These are phyloP conservation scores for Diplogasteroides magnus DNA, from an alignment of 1,140 invertebrate genomes.

Conservation along the genomic window DNA sequence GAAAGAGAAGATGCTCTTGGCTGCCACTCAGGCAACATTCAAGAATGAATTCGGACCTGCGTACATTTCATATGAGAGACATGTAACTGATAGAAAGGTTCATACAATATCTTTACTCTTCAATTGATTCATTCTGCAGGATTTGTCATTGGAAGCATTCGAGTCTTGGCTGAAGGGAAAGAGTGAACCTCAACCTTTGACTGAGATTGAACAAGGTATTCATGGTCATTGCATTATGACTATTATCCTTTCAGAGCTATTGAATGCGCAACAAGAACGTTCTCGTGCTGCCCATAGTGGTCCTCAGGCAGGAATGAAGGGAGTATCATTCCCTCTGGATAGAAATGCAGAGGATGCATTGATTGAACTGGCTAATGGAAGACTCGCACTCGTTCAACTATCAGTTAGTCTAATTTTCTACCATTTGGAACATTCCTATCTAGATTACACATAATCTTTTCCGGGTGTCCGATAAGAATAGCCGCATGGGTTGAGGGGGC, in stretches of 20 bases:
- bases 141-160: conserved; percentile 60
- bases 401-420: conserved; percentile 26
- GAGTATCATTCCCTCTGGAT: conserved; percentile 85
- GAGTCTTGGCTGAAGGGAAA: conserved; percentile 35
- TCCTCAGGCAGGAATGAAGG: conserved; percentile 61
- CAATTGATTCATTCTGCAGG: conserved; percentile 51
- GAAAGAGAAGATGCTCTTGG: conserved; percentile 95
- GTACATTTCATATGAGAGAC: conserved; percentile 83
- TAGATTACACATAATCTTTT: too few relatives aligned
- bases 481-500: too few relatives aligned
- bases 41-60: conserved; percentile 89
- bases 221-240: background rate
- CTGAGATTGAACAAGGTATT: conserved; percentile 24
- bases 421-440: too few relatives aligned
- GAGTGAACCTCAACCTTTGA: conserved; percentile 33
- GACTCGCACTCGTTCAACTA: conserved; percentile 66
- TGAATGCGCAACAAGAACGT: conserved; percentile 37
- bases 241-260: conserved; percentile 30
- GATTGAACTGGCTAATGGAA: conserved; percentile 58
- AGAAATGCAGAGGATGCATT: conserved; percentile 73
- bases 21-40: conserved; percentile 92
- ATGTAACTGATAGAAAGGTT: conserved; percentile 65
- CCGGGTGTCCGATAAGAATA: too few relatives aligned
- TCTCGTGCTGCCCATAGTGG: conserved; percentile 19
- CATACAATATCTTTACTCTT: background rate